Evolutionary conservation across 1,140 invertebrate genomes (phyloP).

Genomic region (Drusus annulatus): DNA sequence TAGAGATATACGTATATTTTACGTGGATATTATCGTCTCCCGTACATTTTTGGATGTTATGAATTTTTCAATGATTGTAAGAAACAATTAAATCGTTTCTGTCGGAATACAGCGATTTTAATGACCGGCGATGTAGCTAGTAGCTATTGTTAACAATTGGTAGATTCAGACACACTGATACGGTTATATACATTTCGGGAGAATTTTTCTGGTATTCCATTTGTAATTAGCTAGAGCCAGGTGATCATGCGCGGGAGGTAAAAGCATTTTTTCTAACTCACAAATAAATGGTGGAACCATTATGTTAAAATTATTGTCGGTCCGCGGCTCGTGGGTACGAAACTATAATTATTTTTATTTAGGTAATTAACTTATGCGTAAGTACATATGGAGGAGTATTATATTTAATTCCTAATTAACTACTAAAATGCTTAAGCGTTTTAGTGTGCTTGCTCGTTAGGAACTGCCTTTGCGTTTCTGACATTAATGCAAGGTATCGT

Average conservation of each 20-base stretch:
- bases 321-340: slow-evolving; percentile 20
- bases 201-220: slow-evolving; percentile 43
- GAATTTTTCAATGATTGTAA: slow-evolving; percentile 50
- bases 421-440: neutral
- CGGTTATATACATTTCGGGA: slow-evolving; percentile 39
- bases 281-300: neutral
- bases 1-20: slow-evolving; percentile 34
- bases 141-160: slow-evolving; percentile 47
- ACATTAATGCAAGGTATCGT: neutral
- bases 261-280: too few relatives aligned
- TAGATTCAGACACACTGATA: slow-evolving; percentile 49
- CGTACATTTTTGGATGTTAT: slow-evolving; percentile 49
- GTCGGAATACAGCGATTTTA: slow-evolving; percentile 47
- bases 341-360: slow-evolving; percentile 18
- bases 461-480: neutral
- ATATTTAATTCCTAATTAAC: slow-evolving; percentile 15
- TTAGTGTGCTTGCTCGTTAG: neutral
- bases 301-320: slow-evolving; percentile 10
- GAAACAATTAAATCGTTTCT: slow-evolving; percentile 52
- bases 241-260: neutral
- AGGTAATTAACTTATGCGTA: neutral
- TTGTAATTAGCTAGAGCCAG: slow-evolving; percentile 11
- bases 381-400: neutral
- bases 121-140: slow-evolving; percentile 37
- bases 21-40: slow-evolving; percentile 48